phyloP scores from a whole-genome alignment of 1,140 invertebrate genomes.

The Drosophila nigromelanica region DNA sequence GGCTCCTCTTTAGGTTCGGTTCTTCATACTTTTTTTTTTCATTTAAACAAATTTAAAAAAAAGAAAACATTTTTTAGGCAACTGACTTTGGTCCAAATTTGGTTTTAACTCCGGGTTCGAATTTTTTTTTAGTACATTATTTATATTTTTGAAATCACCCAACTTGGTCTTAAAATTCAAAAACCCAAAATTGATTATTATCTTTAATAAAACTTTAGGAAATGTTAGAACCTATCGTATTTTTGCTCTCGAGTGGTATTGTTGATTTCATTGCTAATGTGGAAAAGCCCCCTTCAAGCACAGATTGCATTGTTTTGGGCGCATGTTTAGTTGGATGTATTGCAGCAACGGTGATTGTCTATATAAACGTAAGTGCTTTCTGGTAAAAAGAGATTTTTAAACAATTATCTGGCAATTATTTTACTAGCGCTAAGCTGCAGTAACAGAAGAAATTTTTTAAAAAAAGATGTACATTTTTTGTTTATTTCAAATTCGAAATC shows the following conservation, averaged over 20 bases:
- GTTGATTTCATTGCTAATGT: slow-evolving; percentile 33
- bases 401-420: not conserved
- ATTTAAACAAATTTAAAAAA: too few species aligned
- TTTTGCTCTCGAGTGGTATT: slow-evolving; percentile 33
- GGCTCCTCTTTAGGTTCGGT: too few species aligned
- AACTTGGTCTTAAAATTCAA: not conserved
- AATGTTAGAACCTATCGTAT: slow-evolving; percentile 37
- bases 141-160: too few species aligned
- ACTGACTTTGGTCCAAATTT: too few species aligned
- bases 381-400: not conserved
- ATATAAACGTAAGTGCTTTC: slow-evolving; percentile 32
- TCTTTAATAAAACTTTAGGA: not conserved
- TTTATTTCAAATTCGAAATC: slow-evolving; percentile 39
- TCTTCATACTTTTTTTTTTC: too few species aligned
- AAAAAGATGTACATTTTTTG: slow-evolving; percentile 70
- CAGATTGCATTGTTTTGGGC: not conserved
- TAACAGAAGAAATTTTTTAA: not conserved
- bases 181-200: not conserved
- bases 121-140: too few species aligned
- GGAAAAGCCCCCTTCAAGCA: slow-evolving; percentile 9
- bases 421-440: slow-evolving; percentile 1
- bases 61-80: too few species aligned
- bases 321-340: slow-evolving; percentile 12
- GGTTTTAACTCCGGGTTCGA: too few species aligned
- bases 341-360: slow-evolving; percentile 19